These are phyloP conservation scores for Triops longicaudatus DNA, from an alignment of 1,140 invertebrate genomes.

Conservation along the genomic window DNA sequence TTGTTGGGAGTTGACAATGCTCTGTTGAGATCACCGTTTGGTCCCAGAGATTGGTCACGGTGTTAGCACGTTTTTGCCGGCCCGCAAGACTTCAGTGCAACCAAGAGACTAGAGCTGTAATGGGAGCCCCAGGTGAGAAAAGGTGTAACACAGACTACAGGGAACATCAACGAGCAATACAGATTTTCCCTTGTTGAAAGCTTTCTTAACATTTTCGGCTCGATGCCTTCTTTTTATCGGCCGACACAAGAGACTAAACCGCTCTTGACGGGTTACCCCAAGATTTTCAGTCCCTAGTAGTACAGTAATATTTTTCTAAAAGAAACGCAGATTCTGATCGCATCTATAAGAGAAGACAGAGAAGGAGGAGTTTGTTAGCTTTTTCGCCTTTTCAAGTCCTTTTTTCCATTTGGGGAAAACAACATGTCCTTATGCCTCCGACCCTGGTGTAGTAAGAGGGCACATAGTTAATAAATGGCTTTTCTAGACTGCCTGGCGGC, in stretches of 20 bases:
- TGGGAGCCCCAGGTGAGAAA: slow-evolving; percentile 9
- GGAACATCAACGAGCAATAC: neutral
- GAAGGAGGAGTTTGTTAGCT: neutral
- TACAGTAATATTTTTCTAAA: too few species aligned
- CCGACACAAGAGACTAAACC: too few species aligned
- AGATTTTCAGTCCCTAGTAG: too few species aligned
- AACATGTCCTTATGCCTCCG: neutral
- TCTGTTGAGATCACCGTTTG: slow-evolving; percentile 6
- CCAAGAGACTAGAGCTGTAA: neutral
- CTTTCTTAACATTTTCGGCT: neutral
- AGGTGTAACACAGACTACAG: neutral
- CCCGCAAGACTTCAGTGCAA: neutral
- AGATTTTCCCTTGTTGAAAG: neutral
- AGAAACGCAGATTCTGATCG: too few species aligned
- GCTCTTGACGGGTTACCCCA: too few species aligned
- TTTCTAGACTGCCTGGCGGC: slow-evolving; percentile 13
- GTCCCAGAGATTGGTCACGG: slow-evolving; percentile 13
- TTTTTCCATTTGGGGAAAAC: neutral
- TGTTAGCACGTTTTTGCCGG: slow-evolving; percentile 10
- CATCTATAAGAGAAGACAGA: neutral
- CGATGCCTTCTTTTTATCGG: too few species aligned
- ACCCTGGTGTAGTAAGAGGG: neutral
- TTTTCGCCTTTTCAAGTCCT: neutral
- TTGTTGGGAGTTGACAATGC: slow-evolving; percentile 14
- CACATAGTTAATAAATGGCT: neutral